Conservation (phyloP, 2,797 vertebrate genomes). For the Xerus rutilus region DNA sequence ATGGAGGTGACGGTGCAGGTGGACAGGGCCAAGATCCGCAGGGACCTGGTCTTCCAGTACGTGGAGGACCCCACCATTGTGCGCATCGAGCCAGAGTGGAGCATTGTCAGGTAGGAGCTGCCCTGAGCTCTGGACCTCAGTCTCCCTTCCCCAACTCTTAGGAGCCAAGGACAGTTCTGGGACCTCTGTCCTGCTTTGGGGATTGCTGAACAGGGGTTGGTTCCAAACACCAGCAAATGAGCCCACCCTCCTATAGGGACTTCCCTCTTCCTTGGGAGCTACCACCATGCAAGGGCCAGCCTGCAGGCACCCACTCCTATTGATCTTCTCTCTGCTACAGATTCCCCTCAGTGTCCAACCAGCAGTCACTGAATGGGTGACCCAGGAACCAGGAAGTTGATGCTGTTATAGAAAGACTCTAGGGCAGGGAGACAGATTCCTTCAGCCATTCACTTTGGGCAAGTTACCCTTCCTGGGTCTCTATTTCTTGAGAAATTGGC, state of each 20-base stretch:
- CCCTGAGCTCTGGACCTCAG: neutral
- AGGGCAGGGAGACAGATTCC: too few species aligned
- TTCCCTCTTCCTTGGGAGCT: neutral
- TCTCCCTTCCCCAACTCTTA: neutral
- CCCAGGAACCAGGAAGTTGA: neutral
- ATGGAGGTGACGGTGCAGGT: constrained; percentile 95
- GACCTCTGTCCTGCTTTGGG: neutral
- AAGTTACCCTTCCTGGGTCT: neutral
- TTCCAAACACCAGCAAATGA: neutral
- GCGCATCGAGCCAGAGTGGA: constrained; percentile 98
- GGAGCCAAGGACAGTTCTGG: neutral
- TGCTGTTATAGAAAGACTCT: neutral
- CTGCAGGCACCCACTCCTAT: neutral
- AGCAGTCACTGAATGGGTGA: accelerated
- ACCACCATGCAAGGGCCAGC: accelerated
- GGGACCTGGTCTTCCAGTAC: constrained; percentile 96
- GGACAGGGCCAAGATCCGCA: constrained; percentile 95
- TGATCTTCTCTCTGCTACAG: neutral
- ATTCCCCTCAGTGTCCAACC: neutral
- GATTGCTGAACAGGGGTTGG: neutral
- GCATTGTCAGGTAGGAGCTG: constrained; percentile 94
- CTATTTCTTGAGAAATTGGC: neutral
- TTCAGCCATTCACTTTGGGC: neutral
- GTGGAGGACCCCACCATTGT: constrained; percentile 96
- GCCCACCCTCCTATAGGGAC: accelerated